Percentiles rank a stretch among this genome's conserved stretches.
Evolutionary conservation across 2,113 vertebrate genomes (phyloP).

Genomic region (Meriones unguiculatus): DNA sequence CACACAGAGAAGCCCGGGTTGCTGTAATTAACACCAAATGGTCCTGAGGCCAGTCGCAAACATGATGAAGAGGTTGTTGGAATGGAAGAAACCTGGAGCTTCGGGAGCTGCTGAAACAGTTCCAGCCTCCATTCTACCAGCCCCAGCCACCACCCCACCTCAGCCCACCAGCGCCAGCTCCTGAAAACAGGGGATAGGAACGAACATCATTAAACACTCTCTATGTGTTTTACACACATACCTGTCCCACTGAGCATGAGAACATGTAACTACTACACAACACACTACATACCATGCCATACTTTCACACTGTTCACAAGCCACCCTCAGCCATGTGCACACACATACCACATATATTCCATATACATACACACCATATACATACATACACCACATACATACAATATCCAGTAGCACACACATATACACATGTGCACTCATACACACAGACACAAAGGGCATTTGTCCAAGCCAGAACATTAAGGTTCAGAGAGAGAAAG

Average conservation of each 20-base stretch:
- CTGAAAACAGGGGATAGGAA: neutral
- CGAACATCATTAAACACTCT: neutral
- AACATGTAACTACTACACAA: neutral
- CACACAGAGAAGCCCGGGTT: slow-evolving; percentile 78
- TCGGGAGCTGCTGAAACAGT: slow-evolving; percentile 68
- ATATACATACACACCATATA: neutral
- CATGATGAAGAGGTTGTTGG: slow-evolving; percentile 75
- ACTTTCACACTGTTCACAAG: neutral
- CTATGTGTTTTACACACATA: slow-evolving; percentile 9
- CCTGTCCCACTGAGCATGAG: neutral
- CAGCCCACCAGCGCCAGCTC: neutral
- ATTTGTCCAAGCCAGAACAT: slow-evolving; percentile 12
- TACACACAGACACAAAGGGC: neutral
- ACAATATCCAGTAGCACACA: neutral
- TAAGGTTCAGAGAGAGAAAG: neutral
- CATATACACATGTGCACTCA: neutral
- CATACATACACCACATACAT: neutral
- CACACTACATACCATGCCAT: neutral
- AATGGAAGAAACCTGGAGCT: slow-evolving; percentile 58
- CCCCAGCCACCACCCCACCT: neutral
- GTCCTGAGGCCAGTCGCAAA: slow-evolving; percentile 73
- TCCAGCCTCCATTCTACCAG: neutral
- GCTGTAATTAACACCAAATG: slow-evolving; percentile 87
- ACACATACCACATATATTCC: neutral
- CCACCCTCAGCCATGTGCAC: neutral